Evolutionary conservation across 2,797 vertebrate species (phyloP).

Genomic region (Spheniscus humboldti): DNA sequence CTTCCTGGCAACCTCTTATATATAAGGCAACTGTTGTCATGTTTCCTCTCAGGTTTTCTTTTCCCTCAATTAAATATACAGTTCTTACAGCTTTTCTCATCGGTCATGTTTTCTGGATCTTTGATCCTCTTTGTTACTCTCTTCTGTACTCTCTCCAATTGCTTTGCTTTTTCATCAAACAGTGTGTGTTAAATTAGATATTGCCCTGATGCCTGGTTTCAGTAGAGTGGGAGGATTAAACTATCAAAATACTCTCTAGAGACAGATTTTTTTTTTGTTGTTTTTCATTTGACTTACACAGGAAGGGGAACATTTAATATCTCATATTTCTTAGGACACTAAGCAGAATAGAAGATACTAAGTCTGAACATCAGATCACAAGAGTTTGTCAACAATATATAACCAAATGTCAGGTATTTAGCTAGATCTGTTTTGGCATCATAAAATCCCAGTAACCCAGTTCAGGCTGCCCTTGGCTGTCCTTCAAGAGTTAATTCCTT

Average conservation of each 20-base stretch:
- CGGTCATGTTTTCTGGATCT: background rate
- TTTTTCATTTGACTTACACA: background rate
- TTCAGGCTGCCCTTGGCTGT: background rate
- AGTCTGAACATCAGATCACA: background rate
- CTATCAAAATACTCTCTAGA: background rate
- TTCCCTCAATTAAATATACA: background rate
- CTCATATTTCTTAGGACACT: background rate
- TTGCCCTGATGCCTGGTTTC: background rate
- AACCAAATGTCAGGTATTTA: background rate
- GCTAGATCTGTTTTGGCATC: background rate
- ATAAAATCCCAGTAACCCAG: background rate
- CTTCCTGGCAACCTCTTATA: background rate
- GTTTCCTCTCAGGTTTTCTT: background rate
- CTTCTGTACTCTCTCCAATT: background rate
- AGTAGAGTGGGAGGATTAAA: background rate
- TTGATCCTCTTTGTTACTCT: background rate
- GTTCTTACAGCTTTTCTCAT: background rate
- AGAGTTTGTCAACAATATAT: background rate
- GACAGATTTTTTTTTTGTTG: background rate
- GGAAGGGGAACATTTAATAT: background rate
- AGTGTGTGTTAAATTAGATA: background rate
- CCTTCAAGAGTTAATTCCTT: background rate
- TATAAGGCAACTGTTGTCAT: background rate
- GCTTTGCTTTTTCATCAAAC: background rate
- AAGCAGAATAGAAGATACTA: background rate